phyloP scores from a whole-genome alignment of 1,140 invertebrate genomes.

The Drosophila busckii region DNA sequence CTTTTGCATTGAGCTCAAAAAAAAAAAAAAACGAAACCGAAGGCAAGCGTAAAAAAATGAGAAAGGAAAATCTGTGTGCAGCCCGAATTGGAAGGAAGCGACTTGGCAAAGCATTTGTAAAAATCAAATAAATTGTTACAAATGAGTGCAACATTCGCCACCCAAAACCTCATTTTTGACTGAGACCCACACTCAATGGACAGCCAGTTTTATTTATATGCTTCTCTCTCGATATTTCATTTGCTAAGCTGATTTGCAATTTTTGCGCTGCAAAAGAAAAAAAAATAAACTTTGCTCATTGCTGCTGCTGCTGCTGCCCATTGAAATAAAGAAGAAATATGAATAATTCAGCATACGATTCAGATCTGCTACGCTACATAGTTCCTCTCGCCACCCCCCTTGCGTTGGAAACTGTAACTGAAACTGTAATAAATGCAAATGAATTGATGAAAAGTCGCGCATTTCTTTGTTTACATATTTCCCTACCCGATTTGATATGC shows the following conservation, averaged over 20 bases:
- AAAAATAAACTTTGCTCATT: conserved; percentile 4
- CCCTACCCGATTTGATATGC: conserved; percentile 52
- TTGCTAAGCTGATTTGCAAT: conserved; percentile 61
- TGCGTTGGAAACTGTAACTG: conserved; percentile 14
- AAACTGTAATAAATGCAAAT: conserved; percentile 64
- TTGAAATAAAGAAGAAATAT: conserved; percentile 54
- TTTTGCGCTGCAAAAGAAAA: no score
- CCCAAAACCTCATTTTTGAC: no score
- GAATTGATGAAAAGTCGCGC: conserved; percentile 63
- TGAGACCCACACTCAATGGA: no score
- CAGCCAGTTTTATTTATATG: conserved; percentile 36
- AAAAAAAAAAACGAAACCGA: conserved; percentile 1
- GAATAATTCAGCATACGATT: conserved; percentile 68
- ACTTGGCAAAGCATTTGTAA: conserved; percentile 21
- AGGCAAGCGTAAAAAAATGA: conserved; percentile 9
- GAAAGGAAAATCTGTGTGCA: conserved; percentile 9
- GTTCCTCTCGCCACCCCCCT: no score
- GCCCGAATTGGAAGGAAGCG: conserved; percentile 6
- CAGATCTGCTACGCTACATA: conserved; percentile 27
- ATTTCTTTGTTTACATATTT: conserved; percentile 62
- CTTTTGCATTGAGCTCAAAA: conserved; percentile 55
- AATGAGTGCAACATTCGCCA: conserved; percentile 62
- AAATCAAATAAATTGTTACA: conserved; percentile 77
- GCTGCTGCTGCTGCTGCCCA: conserved; percentile 2
- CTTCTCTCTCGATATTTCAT: conserved; percentile 59